Percentiles rank a stretch among this genome's conserved stretches.
phyloP scores from a whole-genome alignment of 2,113 vertebrate species.

The Prochilodus magdalenae region DNA sequence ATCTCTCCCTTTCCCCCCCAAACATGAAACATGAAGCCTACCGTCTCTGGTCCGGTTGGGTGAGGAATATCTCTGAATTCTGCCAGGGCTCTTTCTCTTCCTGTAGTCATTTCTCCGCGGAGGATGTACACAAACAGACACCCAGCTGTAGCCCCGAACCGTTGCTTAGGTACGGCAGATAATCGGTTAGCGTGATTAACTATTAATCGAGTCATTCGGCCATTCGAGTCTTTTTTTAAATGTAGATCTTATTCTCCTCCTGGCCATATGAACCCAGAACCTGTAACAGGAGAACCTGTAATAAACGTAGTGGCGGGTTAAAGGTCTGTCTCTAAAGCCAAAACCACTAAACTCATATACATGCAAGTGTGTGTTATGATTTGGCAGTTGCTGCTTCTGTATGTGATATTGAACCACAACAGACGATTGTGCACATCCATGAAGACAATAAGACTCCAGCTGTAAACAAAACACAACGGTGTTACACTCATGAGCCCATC shows the following conservation, averaged over 20 bases:
- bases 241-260: not conserved
- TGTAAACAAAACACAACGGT: too few species aligned
- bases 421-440: too few species aligned
- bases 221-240: not conserved
- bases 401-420: too few species aligned
- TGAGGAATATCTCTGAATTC: conserved; percentile 27
- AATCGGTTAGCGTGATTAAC: conserved; percentile 27
- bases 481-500: too few species aligned
- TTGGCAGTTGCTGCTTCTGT: too few species aligned
- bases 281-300: too few species aligned
- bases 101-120: conserved; percentile 29
- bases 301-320: too few species aligned
- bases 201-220: conserved; percentile 29
- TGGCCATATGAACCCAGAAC: not conserved
- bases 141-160: conserved; percentile 1
- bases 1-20: not conserved
- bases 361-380: too few species aligned
- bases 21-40: conserved; percentile 29
- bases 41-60: conserved; percentile 4
- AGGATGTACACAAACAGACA: not conserved
- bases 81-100: conserved; percentile 54
- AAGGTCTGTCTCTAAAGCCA: too few species aligned
- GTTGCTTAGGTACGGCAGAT: conserved; percentile 33
- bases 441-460: too few species aligned
- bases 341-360: too few species aligned